Conservation (phyloP, 2,113 vertebrate species). For the Heptranchias perlo region DNA sequence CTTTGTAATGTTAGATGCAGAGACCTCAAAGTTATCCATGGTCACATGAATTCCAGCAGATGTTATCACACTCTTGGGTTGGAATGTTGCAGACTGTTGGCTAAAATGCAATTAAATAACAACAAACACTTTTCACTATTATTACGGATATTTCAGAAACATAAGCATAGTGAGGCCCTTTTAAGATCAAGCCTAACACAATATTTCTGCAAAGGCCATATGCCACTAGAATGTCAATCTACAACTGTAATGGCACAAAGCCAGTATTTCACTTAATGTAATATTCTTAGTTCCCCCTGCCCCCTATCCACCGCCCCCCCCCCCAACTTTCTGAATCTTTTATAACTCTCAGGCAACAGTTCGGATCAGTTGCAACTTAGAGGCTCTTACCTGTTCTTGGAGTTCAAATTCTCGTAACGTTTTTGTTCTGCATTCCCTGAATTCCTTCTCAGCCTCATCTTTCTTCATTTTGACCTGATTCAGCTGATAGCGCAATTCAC, state of each 20-base stretch:
- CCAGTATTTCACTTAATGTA: slow-evolving; percentile 49
- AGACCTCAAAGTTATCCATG: neutral
- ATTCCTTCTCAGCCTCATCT: slow-evolving; percentile 81
- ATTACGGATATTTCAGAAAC: neutral
- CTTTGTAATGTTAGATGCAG: neutral
- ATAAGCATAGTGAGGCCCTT: neutral
- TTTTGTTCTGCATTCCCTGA: slow-evolving; percentile 74
- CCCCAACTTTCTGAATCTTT: slow-evolving; percentile 39
- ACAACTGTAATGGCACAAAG: slow-evolving; percentile 49
- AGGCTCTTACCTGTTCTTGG: slow-evolving; percentile 73
- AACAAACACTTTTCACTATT: neutral
- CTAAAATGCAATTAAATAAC: neutral
- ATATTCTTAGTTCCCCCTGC: slow-evolving; percentile 44
- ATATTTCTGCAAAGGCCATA: neutral
- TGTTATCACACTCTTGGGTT: neutral
- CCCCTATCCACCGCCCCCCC: neutral
- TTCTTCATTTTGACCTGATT: slow-evolving; percentile 78
- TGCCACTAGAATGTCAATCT: neutral
- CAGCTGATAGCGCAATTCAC: slow-evolving; percentile 79
- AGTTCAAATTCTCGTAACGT: slow-evolving; percentile 71
- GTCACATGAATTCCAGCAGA: neutral
- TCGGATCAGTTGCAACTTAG: neutral
- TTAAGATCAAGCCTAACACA: neutral
- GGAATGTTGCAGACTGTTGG: neutral
- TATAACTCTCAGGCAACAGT: slow-evolving; percentile 43